These are phyloP conservation scores for Lasioglossum baleicum DNA, from an alignment of 1,140 invertebrate genomes.

Conservation along the genomic window DNA sequence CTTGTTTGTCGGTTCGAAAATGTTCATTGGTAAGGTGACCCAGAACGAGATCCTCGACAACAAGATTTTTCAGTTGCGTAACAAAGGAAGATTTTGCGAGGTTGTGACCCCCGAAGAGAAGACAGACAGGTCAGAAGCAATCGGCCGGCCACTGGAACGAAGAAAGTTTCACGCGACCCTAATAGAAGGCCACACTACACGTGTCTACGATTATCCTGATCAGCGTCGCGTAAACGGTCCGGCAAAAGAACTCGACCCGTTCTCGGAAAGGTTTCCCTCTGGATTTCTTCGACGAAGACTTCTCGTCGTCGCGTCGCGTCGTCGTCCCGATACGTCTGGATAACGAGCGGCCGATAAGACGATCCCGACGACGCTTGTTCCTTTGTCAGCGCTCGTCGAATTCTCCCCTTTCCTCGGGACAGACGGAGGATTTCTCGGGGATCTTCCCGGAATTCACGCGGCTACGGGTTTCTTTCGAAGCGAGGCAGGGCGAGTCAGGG, in stretches of 20 bases:
- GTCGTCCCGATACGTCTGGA: constrained; percentile 15
- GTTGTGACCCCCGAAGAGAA: no score
- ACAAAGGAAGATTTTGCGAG: no score
- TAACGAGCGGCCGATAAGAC: constrained; percentile 46
- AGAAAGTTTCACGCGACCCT: not conserved
- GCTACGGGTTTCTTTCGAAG: constrained; percentile 31
- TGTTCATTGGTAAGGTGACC: no score
- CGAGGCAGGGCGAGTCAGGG: not conserved
- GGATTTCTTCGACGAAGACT: constrained; percentile 14
- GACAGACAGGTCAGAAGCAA: not conserved
- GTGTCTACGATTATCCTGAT: constrained; percentile 38
- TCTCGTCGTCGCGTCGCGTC: not conserved
- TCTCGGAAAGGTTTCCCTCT: not conserved
- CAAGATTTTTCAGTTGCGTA: no score
- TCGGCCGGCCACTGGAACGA: not conserved
- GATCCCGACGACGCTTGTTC: constrained; percentile 16
- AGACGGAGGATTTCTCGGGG: constrained; percentile 37
- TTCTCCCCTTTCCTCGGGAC: not conserved
- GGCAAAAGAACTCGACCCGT: not conserved
- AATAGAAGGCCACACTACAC: constrained; percentile 1
- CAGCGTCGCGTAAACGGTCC: not conserved
- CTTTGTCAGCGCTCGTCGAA: constrained; percentile 32
- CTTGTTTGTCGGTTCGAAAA: no score
- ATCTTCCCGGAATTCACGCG: constrained; percentile 34
- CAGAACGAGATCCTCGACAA: no score